Percentiles rank a stretch among this genome's conserved stretches.
phyloP scores from a whole-genome alignment of 2,797 vertebrate genomes.

The Sebastes matsubarae region DNA sequence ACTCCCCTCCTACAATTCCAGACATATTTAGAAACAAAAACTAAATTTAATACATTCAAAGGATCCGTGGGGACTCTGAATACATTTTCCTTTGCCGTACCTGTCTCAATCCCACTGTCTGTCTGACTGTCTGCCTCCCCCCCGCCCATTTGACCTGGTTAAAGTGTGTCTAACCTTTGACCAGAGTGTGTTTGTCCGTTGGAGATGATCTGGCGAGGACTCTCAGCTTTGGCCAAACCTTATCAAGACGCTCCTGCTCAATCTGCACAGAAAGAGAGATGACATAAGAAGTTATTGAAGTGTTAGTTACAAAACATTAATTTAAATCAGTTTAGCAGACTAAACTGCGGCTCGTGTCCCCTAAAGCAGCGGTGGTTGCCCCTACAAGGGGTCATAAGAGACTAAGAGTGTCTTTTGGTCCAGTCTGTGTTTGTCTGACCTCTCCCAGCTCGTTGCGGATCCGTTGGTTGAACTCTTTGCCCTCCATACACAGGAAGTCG shows the following conservation, averaged over 20 bases:
- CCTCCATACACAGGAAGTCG: conserved; percentile 95
- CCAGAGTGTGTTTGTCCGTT: conserved; percentile 95
- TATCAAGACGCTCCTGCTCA: conserved; percentile 95
- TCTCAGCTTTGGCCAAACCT: conserved; percentile 95
- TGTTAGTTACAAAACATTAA: background rate
- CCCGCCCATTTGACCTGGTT: background rate
- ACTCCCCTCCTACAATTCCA: background rate
- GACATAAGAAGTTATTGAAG: background rate
- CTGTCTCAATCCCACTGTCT: background rate
- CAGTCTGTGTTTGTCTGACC: conserved; percentile 73
- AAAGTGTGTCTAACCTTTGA: conserved; percentile 87
- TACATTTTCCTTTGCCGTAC: too few species aligned
- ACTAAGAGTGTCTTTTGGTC: background rate
- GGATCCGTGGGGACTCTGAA: too few species aligned
- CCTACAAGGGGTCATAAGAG: background rate
- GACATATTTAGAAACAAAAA: background rate
- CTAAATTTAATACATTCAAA: too few species aligned
- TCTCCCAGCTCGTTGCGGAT: conserved; percentile 94
- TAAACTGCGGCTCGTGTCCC: background rate
- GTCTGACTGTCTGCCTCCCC: background rate
- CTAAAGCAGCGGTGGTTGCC: background rate
- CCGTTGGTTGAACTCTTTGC: conserved; percentile 95
- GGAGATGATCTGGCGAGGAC: conserved; percentile 96
- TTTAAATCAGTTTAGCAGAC: background rate
- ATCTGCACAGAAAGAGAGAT: conserved; percentile 75